Evolutionary conservation across 2,113 vertebrate genomes (phyloP).

Genomic region (Deroptyus accipitrinus): DNA sequence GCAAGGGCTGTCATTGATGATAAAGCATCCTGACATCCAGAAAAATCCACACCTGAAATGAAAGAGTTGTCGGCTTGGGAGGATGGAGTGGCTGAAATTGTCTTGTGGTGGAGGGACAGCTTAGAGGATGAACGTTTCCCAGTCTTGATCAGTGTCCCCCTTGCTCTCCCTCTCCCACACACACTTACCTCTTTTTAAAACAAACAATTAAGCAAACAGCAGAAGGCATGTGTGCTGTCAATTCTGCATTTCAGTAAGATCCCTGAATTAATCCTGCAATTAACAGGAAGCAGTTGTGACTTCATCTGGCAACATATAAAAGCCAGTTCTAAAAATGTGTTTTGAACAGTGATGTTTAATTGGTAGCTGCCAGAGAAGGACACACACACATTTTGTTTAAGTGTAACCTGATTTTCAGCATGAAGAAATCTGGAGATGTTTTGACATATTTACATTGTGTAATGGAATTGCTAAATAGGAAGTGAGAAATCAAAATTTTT

Average conservation of each 20-base stretch:
- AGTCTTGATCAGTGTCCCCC: fast-evolving
- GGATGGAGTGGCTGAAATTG: background rate
- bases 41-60: background rate
- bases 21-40: background rate
- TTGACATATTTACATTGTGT: slow-evolving; percentile 42
- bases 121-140: background rate
- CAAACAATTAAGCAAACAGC: background rate
- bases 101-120: background rate
- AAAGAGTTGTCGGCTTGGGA: background rate
- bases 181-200: background rate
- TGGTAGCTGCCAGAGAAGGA: slow-evolving; percentile 24
- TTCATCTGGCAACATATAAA: slow-evolving; percentile 6
- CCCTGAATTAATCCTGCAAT: background rate
- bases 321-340: background rate
- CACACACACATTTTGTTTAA: slow-evolving; percentile 44
- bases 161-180: fast-evolving
- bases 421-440: slow-evolving; percentile 35
- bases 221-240: background rate
- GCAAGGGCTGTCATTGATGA: fast-evolving
- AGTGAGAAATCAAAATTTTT: background rate
- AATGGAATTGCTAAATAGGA: slow-evolving; percentile 51
- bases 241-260: background rate
- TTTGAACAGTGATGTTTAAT: slow-evolving; percentile 11
- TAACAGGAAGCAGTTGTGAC: slow-evolving; percentile 17
- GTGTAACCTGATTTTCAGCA: slow-evolving; percentile 4